Conservation (phyloP, 92 coral and sea anemone species). For the Actinostola sp. region DNA sequence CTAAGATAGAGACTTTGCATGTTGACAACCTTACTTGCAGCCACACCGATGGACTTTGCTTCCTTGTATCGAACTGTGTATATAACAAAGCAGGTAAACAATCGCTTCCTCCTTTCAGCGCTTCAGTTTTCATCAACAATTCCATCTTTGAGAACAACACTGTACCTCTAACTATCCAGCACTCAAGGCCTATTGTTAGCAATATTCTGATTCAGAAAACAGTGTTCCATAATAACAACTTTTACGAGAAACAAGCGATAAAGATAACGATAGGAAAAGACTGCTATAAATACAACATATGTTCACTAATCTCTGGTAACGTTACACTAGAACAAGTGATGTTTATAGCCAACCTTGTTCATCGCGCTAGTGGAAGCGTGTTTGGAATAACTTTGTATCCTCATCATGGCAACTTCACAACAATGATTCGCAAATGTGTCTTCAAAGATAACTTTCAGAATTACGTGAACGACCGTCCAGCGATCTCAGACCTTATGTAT, state of each 20-base stretch:
- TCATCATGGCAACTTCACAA: neutral
- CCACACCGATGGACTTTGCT: neutral
- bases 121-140: neutral
- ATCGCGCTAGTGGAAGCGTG: neutral
- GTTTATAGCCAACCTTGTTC: neutral
- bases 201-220: neutral
- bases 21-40: neutral
- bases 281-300: neutral
- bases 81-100: neutral
- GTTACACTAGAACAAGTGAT: neutral
- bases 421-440: neutral
- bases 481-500: neutral
- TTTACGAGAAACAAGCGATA: neutral
- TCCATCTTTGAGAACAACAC: neutral
- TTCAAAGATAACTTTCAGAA: conserved; percentile 11
- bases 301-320: neutral
- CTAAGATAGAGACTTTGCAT: neutral
- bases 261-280: neutral
- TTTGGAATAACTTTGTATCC: neutral
- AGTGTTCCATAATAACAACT: neutral
- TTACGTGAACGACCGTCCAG: neutral
- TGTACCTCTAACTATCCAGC: neutral
- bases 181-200: neutral
- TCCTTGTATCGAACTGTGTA: neutral
- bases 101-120: neutral